phyloP scores from a whole-genome alignment of 2,113 vertebrate genomes.

The Anoura caudifer region DNA sequence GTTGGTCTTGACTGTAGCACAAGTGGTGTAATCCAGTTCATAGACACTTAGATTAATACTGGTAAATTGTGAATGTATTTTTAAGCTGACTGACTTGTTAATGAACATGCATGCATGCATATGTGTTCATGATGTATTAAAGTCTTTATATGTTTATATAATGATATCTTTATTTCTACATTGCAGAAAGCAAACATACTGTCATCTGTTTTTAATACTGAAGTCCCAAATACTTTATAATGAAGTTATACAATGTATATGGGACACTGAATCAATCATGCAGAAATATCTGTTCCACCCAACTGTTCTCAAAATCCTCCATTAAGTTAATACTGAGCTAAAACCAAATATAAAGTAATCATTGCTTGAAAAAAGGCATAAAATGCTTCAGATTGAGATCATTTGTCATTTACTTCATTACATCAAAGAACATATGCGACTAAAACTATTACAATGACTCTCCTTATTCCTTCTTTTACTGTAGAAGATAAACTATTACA shows the following conservation, averaged over 20 bases:
- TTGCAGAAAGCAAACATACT: conserved; percentile 44
- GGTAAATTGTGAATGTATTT: conserved; percentile 59
- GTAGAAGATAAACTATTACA: conserved; percentile 37
- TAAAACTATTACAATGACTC: conserved; percentile 44
- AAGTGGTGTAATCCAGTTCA: conserved; percentile 60
- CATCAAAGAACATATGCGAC: conserved; percentile 44
- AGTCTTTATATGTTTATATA: not conserved
- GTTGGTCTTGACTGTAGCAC: not conserved
- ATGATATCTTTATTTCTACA: not conserved
- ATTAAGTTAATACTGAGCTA: conserved; percentile 69
- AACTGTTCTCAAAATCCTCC: conserved; percentile 71
- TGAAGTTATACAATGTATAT: conserved; percentile 62
- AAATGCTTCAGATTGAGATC: conserved; percentile 66
- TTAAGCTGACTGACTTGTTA: conserved; percentile 67
- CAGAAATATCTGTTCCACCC: conserved; percentile 61
- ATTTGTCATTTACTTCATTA: conserved; percentile 61
- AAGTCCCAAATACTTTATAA: conserved; percentile 73
- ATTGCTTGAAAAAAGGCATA: conserved; percentile 65
- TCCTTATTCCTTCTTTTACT: not conserved
- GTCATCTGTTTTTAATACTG: conserved; percentile 79
- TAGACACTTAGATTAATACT: conserved; percentile 52
- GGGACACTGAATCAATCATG: conserved; percentile 71
- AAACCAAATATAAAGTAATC: conserved; percentile 74
- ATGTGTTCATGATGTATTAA: not conserved
- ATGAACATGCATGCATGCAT: not conserved